Evolutionary conservation across 2,888 invertebrate species (phyloP), one percentile per base, ranked within the genome.

Genomic region (Brassicogethes aeneus): DNA sequence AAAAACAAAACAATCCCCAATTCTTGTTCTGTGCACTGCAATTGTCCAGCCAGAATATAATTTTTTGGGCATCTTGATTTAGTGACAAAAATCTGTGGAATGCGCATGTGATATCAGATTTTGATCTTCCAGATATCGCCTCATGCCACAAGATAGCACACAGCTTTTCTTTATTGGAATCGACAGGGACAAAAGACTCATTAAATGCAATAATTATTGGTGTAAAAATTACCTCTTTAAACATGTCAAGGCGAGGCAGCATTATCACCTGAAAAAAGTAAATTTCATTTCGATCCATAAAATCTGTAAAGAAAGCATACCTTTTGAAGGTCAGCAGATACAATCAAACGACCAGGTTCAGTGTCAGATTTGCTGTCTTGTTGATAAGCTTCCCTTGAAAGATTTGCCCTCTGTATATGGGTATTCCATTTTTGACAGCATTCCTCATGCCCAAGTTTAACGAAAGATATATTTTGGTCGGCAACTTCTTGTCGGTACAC

Each of bases 1-100:
- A 23, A n/a, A 42, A 45, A n/a, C 30, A 36, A 37, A 37, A 43
- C 17, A 46, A 33, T 16, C 35, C 37, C 43, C 41, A 43, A 41
- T 46, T 43, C 34, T 46, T 46, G 29, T 41, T 46, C 29, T 43
- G 39, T 8, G 37, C 39, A 17, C 38, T 33, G 37, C 46, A 46
- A 15, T 43, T 46, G 38, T 46, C 46, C 23, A 43, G 37, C 45
- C 45, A 45, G 12, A 42, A 34, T 30, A 17, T 42, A 23, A 38
- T 35, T 3, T 40, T n/a, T 17, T 42, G 13, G 12, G 13, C 37
- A 37, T 41, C 35, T 34, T 38, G 13, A 23, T 23, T 23, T 23
- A 23, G 23, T 37, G 40, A 15, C 30, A 40, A 40, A 34, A 42
- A 42, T 16, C 17, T 33, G 33, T 40, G 37, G 31, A 40, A 45